Base-by-base conservation (phyloP, 2,113 vertebrate species). In the Ploceus nigricollis region DNA sequence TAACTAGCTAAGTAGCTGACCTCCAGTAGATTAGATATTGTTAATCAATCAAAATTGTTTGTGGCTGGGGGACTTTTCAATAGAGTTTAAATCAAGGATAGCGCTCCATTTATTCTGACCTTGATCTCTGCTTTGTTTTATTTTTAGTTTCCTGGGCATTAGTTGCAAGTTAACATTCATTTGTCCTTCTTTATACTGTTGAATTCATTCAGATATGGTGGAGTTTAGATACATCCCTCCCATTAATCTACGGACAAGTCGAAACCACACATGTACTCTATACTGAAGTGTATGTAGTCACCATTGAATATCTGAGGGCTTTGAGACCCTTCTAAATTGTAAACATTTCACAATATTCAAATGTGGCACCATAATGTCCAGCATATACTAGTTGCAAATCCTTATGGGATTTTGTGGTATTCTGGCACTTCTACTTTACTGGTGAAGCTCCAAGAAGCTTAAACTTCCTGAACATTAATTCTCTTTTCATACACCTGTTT, bases 121-220 rank as follows among this genome's bases (percentile, higher is more conserved):
- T 58, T 64, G 37, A 81, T 73, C 72, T 82, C 24, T 60, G 60
- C 40, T 93, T 94, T 93, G 45, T 90, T 86, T 71, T 82, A 23
- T 37, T 89, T 93, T 88, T 93, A 83, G 53, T 84, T 75, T 96
- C 47, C 39, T 63, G 81, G 11, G 69, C 58, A 93, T 96, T 95
- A 95, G 85, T 97, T 96, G 94, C 92, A 97, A 90, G 82, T 95
- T 97, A 96, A 80, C 88, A 93, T 96, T 90, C 63, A 71, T 95
- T 97, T 94, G 44, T 94, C 87, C 93, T 96, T 96, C 90, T 91
- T 93, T 70, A 65, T 95, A 79, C 45, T 94, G 24, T 82, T 93
- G 64, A 89, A 94, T 96, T 97, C 6, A 82, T 97, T 97, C 57
- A 28, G 63, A 80, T 96, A 64, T 84, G 64, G 57, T 94, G 6